A percentile compares a stretch with the other conserved stretches of the same genome.
phyloP scores from a whole-genome alignment of 1,140 invertebrate species.

The Pomacea maculata region DNA sequence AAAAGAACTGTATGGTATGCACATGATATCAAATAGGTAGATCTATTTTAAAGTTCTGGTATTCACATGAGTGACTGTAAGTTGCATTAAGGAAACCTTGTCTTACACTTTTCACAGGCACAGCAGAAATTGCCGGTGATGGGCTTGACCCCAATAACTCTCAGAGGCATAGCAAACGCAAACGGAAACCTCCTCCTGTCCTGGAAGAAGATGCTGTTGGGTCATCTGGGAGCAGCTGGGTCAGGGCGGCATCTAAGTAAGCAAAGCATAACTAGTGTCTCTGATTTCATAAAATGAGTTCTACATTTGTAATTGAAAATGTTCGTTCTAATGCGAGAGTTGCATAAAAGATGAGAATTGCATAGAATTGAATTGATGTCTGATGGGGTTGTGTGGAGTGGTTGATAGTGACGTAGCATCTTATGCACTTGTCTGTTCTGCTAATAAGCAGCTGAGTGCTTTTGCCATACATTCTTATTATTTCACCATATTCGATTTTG shows the following conservation, averaged over 20 bases:
- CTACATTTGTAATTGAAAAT: not conserved
- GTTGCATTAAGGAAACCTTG: no score
- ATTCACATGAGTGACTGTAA: no score
- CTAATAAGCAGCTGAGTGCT: not conserved
- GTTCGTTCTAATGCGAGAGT: not conserved
- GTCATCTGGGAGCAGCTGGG: conserved; percentile 46
- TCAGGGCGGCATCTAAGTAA: conserved; percentile 54
- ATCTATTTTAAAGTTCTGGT: no score
- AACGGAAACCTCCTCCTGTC: conserved; percentile 49
- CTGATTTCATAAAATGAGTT: not conserved
- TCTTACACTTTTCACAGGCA: no score
- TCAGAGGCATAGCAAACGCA: conserved; percentile 50
- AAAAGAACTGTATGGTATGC: no score
- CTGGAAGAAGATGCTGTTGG: conserved; percentile 45
- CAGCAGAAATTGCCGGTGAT: conserved; percentile 7
- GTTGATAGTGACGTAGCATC: no score
- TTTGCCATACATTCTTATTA: not conserved
- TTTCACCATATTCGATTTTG: no score
- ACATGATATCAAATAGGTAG: no score
- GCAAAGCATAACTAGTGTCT: not conserved
- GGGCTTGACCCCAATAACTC: conserved; percentile 16
- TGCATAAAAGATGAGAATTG: no score
- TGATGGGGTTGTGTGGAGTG: no score
- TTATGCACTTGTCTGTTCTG: no score
- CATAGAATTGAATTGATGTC: no score